Percentiles rank a stretch among this genome's conserved stretches.
phyloP scores from a whole-genome alignment of 1,140 invertebrate genomes.

The Macrocentrus cingulum region DNA sequence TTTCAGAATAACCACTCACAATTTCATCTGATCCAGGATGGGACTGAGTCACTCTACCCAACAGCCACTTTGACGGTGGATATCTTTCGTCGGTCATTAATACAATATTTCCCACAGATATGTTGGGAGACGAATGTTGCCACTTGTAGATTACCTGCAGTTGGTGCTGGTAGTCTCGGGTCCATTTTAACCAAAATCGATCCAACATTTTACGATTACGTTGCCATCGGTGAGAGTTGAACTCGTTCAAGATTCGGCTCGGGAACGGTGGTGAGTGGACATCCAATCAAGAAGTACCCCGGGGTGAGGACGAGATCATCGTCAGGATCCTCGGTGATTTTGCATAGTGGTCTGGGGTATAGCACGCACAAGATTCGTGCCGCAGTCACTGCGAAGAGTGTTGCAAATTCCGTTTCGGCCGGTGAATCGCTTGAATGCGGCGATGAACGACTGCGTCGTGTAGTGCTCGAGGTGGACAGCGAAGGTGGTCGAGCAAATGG shows the following conservation, averaged over 20 bases:
- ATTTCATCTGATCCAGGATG: conserved; percentile 25
- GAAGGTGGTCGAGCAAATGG: not conserved
- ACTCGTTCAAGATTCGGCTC: not conserved
- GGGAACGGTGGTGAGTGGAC: not conserved
- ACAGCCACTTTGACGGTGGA: conserved; percentile 24
- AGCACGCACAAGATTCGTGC: not conserved
- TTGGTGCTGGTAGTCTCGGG: not conserved
- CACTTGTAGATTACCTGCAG: conserved; percentile 3
- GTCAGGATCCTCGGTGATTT: not conserved
- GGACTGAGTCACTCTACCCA: conserved; percentile 12
- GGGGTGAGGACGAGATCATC: not conserved
- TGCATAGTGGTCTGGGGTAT: not conserved
- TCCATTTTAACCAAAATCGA: not conserved
- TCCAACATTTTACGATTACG: not conserved
- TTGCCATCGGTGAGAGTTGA: not conserved
- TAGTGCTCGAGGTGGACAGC: not conserved
- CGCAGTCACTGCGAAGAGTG: not conserved
- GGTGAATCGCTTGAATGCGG: not conserved
- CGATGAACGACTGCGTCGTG: not conserved
- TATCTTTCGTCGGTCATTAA: conserved; percentile 11
- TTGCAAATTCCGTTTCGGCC: not conserved
- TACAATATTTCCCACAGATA: not conserved
- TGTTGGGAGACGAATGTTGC: not conserved
- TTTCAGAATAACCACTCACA: conserved; percentile 7
- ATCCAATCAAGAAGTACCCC: not conserved